phyloP scores from a whole-genome alignment of 2,113 vertebrate species.

The Chloebia gouldiae region DNA sequence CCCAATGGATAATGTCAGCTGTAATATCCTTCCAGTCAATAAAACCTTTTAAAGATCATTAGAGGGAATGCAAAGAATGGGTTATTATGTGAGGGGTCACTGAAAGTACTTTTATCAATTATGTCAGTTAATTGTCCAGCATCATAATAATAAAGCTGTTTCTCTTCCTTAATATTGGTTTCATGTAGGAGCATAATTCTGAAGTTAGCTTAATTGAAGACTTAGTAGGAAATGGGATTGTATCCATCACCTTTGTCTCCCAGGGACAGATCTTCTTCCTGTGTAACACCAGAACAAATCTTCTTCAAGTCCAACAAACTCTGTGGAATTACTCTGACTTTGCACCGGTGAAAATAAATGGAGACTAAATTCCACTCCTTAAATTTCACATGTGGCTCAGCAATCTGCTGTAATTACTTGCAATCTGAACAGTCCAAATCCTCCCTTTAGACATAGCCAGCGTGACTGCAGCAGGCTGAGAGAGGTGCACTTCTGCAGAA shows the following conservation, averaged over 20 bases:
- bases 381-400: neutral
- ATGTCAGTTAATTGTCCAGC: neutral
- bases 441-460: neutral
- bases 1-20: neutral
- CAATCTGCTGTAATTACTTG: neutral
- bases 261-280: neutral
- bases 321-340: conserved; percentile 50
- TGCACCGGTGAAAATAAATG: conserved; percentile 51
- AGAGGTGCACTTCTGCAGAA: neutral
- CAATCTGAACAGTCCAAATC: neutral
- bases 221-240: neutral
- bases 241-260: neutral
- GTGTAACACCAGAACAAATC: conserved; percentile 1
- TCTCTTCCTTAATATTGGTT: neutral
- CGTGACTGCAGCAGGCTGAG: neutral
- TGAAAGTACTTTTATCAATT: conserved; percentile 20
- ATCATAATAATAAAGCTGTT: neutral
- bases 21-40: conserved; percentile 6
- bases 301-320: neutral
- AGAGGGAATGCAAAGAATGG: neutral
- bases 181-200: neutral
- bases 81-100: neutral
- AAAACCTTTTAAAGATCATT: conserved; percentile 42
- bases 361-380: neutral
- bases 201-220: neutral